Conservation (phyloP, 2,113 vertebrate genomes). For the Psittacus erithacus region DNA sequence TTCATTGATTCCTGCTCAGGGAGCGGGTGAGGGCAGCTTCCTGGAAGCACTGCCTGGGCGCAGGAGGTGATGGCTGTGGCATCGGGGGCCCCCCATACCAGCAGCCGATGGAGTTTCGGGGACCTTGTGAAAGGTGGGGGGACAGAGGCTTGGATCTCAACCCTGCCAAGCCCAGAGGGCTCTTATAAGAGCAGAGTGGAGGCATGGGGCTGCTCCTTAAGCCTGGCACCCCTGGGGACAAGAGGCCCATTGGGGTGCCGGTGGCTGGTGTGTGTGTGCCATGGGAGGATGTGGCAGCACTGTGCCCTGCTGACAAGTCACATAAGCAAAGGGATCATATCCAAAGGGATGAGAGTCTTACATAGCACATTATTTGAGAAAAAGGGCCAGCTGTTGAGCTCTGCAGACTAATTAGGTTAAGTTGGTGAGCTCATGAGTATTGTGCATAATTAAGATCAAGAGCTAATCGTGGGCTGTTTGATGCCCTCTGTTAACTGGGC, state of each 20-base stretch:
- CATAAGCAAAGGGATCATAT: background rate
- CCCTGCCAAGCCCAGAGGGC: background rate
- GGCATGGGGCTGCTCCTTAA: background rate
- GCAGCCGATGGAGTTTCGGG: background rate
- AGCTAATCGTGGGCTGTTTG: conserved; percentile 33
- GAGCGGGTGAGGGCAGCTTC: background rate
- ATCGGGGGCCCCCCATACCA: background rate
- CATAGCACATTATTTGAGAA: background rate
- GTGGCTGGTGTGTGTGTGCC: background rate
- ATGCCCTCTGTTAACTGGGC: background rate
- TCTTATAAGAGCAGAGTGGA: background rate
- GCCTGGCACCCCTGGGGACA: background rate
- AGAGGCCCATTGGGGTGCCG: background rate
- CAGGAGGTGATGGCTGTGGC: background rate
- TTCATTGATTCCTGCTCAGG: conserved; percentile 65
- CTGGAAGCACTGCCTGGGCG: background rate
- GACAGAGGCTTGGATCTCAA: background rate
- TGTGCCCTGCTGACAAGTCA: accelerated
- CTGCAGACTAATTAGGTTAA: conserved; percentile 55
- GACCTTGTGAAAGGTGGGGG: background rate
- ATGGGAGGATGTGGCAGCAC: background rate
- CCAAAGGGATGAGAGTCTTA: background rate
- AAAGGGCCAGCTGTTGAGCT: conserved; percentile 51
- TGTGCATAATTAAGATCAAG: conserved; percentile 49
- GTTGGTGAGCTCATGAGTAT: conserved; percentile 60